These are phyloP conservation scores for Leptonema lineaticorne DNA, from an alignment of 1,140 invertebrate genomes.

Conservation along the genomic window DNA sequence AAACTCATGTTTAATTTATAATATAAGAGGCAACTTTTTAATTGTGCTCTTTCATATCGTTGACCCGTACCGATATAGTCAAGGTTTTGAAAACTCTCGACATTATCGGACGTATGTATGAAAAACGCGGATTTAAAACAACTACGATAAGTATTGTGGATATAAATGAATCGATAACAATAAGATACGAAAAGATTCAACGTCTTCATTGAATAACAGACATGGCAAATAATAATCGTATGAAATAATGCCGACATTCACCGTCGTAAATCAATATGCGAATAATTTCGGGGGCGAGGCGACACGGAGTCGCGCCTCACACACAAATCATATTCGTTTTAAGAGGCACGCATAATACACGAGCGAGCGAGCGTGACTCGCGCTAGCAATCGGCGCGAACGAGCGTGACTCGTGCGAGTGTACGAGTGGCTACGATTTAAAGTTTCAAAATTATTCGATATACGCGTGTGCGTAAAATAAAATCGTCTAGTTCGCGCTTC, in stretches of 20 bases:
- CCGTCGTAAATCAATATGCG: conserved; percentile 12
- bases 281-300: background rate
- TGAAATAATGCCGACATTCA: conserved; percentile 9
- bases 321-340: background rate
- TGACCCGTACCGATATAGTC: conserved; percentile 33
- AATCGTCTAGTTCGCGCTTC: background rate
- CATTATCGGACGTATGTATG: background rate
- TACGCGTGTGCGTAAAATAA: background rate
- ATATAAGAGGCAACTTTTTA: conserved; percentile 40
- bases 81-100: background rate
- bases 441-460: too few relatives aligned
- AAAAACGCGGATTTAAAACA: too few relatives aligned
- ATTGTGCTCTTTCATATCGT: conserved; percentile 24
- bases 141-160: too few relatives aligned
- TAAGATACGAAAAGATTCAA: background rate
- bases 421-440: too few relatives aligned
- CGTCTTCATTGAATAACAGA: background rate
- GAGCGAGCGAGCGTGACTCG: too few relatives aligned
- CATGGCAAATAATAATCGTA: background rate
- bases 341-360: too few relatives aligned
- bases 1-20: conserved; percentile 52
- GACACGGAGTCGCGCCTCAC: background rate
- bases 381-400: too few relatives aligned
- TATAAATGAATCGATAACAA: background rate
- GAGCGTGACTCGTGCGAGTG: too few relatives aligned